phyloP scores from a whole-genome alignment of 2,888 invertebrate species.

The Scaptomyza polygonia region DNA sequence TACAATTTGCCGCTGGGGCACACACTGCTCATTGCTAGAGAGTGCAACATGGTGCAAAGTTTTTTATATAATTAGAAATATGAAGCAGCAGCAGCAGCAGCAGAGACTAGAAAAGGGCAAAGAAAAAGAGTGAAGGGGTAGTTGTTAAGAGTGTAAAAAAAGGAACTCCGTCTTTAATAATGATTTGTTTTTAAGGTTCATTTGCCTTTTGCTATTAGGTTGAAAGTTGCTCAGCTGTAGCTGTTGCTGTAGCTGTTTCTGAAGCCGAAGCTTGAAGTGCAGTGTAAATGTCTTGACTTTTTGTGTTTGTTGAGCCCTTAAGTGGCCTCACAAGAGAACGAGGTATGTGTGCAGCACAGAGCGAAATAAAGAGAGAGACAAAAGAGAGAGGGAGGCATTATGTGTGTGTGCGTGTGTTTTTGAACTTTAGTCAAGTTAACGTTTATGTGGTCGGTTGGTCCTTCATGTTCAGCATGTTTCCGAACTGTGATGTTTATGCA shows the following conservation, averaged over 20 bases:
- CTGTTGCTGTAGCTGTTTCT: conserved; percentile 10
- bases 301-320: conserved; percentile 81
- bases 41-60: conserved; percentile 59
- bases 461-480: conserved; percentile 36
- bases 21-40: conserved; percentile 1
- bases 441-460: conserved; percentile 30
- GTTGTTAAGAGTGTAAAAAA: neutral
- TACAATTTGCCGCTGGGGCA: conserved; percentile 59
- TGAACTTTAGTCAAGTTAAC: conserved; percentile 10
- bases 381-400: neutral
- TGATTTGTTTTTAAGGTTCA: conserved; percentile 74
- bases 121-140: neutral
- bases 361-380: neutral
- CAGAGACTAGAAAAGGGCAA: neutral
- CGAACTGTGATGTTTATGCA: conserved; percentile 32
- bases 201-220: conserved; percentile 53
- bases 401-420: neutral
- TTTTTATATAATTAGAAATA: conserved; percentile 78
- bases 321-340: conserved; percentile 46
- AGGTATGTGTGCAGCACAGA: neutral
- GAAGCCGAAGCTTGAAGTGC: conserved; percentile 60
- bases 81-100: conserved; percentile 36
- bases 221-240: conserved; percentile 5
- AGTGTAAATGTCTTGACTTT: conserved; percentile 79
- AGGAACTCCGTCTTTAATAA: conserved; percentile 57